Conservation (phyloP, 2,113 vertebrate genomes). For the Percina caprodes region DNA sequence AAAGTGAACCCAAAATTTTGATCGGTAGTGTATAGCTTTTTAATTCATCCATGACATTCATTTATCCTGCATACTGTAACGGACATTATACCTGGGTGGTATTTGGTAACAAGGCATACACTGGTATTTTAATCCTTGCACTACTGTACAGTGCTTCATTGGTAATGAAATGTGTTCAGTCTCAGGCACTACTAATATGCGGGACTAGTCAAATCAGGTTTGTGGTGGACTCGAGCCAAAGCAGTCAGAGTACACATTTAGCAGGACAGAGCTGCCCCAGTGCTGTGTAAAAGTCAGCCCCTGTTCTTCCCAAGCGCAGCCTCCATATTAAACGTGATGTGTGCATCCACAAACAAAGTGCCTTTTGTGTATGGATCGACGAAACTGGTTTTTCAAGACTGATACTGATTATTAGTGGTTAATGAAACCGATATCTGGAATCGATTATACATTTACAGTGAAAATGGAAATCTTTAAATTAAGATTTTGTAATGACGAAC, state of each 20-base stretch:
- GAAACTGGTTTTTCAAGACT: too few species aligned
- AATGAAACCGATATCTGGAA: too few species aligned
- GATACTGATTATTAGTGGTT: too few species aligned
- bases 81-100: conserved; percentile 27
- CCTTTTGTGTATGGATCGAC: not conserved
- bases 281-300: not conserved
- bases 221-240: not conserved
- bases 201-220: not conserved
- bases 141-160: not conserved
- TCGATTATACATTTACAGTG: too few species aligned
- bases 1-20: too few species aligned
- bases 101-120: not conserved
- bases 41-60: conserved; percentile 8
- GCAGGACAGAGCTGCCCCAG: not conserved
- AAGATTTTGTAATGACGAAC: too few species aligned
- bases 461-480: too few species aligned
- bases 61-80: not conserved
- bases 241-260: not conserved
- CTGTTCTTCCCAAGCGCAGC: not conserved
- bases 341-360: not conserved
- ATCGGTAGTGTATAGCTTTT: not conserved
- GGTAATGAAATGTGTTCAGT: not conserved
- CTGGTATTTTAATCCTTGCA: not conserved
- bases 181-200: not conserved
- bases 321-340: not conserved